Evolutionary conservation across 2,113 vertebrate species (phyloP).

Genomic region (Eulacestoma nigropectus): DNA sequence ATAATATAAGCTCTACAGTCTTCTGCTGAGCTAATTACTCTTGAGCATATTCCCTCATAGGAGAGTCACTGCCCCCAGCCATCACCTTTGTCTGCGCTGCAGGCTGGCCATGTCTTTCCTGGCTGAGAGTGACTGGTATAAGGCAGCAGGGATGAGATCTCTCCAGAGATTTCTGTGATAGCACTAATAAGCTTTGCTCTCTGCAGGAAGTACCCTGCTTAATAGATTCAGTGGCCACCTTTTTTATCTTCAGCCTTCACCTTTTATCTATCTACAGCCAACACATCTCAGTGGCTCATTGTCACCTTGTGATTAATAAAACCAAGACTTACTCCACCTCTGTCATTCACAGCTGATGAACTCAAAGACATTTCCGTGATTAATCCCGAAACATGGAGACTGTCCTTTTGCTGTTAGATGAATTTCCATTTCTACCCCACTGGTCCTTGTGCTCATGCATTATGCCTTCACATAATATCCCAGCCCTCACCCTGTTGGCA

Average conservation of each 20-base stretch:
- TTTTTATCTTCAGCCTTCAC: background rate
- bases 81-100: background rate
- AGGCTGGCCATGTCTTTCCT: background rate
- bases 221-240: conserved; percentile 3
- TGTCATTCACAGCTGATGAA: conserved; percentile 17
- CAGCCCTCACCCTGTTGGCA: background rate
- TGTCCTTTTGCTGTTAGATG: background rate
- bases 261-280: no score
- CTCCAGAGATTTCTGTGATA: background rate
- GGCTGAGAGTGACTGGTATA: background rate
- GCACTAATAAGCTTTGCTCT: background rate
- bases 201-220: background rate
- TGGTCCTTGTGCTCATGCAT: background rate
- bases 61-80: background rate
- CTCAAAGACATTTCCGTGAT: background rate
- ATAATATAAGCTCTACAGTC: background rate
- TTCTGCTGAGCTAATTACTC: conserved; percentile 36
- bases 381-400: background rate
- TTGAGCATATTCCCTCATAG: background rate
- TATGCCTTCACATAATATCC: background rate
- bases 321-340: conserved; percentile 9
- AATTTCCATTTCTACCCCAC: background rate
- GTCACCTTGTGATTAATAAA: conserved; percentile 40
- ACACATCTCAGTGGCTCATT: background rate
- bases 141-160: background rate